These are phyloP conservation scores for Beroe ovata DNA, from an alignment of 37 sponge, comb jelly and placozoan genomes.

Conservation along the genomic window DNA sequence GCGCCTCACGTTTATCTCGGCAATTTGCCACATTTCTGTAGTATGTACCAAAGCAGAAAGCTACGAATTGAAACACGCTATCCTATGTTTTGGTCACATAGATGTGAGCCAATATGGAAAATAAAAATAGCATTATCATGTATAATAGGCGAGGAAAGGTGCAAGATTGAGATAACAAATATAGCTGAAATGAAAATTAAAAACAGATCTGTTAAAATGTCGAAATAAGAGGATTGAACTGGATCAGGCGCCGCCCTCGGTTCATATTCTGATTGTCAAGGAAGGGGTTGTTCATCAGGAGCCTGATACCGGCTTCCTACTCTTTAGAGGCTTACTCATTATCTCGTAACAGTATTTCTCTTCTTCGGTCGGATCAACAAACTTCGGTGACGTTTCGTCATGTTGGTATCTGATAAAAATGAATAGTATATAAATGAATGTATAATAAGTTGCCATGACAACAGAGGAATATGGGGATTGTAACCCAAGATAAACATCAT, in stretches of 20 bases:
- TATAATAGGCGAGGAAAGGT: too few species aligned
- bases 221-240: too few species aligned
- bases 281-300: conserved; percentile 2
- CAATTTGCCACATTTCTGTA: too few species aligned
- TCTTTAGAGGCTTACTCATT: conserved; percentile 47
- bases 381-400: conserved; percentile 46
- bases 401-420: conserved; percentile 9
- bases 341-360: conserved; percentile 63
- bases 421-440: not conserved
- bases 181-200: not conserved
- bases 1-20: too few species aligned
- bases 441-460: not conserved
- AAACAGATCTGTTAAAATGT: not conserved
- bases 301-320: conserved; percentile 19
- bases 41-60: too few species aligned
- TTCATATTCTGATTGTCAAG: too few species aligned
- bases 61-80: too few species aligned
- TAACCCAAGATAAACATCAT: not conserved
- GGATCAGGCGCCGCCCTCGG: too few species aligned
- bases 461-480: not conserved
- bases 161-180: too few species aligned
- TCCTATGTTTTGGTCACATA: too few species aligned
- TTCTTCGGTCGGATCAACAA: not conserved
- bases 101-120: too few species aligned
- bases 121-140: too few species aligned